Conservation (phyloP, 2,888 invertebrate species). For the Heteropelma amictum region DNA sequence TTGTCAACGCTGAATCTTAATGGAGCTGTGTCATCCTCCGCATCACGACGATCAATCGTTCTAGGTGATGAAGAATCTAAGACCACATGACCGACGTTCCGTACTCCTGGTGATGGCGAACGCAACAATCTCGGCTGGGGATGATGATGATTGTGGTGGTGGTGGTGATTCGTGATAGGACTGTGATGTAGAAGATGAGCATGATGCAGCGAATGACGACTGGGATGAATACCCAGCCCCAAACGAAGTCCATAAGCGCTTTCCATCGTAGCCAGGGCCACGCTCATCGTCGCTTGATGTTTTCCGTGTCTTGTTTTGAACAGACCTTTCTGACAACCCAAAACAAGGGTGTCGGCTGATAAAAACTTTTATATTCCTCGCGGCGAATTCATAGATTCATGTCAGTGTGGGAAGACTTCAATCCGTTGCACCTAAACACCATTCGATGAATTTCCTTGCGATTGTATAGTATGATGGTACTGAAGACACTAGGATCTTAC, state of each 20-base stretch:
- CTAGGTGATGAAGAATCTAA: constrained; percentile 24
- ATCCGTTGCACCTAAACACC: background rate
- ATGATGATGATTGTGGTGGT: constrained; percentile 56
- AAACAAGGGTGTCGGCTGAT: background rate
- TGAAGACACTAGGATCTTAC: constrained; percentile 5
- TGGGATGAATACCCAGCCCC: constrained; percentile 62
- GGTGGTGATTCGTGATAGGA: constrained; percentile 64
- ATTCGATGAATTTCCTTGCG: too few relatives aligned
- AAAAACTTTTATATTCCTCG: background rate
- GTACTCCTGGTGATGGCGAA: constrained; percentile 46
- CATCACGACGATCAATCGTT: constrained; percentile 47
- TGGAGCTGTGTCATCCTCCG: constrained; percentile 59
- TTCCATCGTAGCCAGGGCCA: constrained; percentile 72
- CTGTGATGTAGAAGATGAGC: constrained; percentile 61
- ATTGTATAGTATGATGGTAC: background rate
- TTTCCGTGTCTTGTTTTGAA: background rate
- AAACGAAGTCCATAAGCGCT: constrained; percentile 68
- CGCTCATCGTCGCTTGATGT: constrained; percentile 66
- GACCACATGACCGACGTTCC: constrained; percentile 26
- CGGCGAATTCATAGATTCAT: background rate
- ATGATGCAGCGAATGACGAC: constrained; percentile 62
- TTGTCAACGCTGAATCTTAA: constrained; percentile 92
- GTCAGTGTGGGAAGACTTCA: background rate
- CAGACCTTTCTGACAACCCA: background rate
- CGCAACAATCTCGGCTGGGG: constrained; percentile 50